Base-by-base conservation (phyloP, 2,888 invertebrate genomes). In the Portevinia maculata region DNA sequence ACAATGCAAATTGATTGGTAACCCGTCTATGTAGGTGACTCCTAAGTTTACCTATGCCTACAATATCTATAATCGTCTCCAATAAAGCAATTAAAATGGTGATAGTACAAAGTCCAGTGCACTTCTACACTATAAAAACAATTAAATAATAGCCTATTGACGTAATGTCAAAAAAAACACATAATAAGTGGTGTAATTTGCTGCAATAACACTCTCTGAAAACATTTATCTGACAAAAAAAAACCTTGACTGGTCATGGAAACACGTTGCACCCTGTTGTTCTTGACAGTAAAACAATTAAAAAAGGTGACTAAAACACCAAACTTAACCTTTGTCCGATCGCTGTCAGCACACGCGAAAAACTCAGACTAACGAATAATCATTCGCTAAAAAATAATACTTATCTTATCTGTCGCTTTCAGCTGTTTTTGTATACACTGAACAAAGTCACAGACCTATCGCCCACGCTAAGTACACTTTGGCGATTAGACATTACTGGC, bases 321-420 rank as follows among this genome's bases (percentile, higher is more conserved):
- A 17, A 30, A 21, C 0, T 15, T 15, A 15, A 41, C 39, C 57
- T 57, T 57, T 28, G 57, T 9, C 21, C 39, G 4, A 8, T 17
- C 11, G 34, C 0, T 32, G 41, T 13, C 46, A 48, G 46, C 32
- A 60, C 30, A 34, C 21, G 13, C 21, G 46, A 24, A 24, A 24
- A 24, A 24, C 28, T 46, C 32, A 46, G 32, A 60, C 34, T 15
- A 39, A 11, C 34, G 34, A 32, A 46, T 17, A 44, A 4, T 24
- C 2, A 8, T 34, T 6, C 6, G 13, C 5, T 19, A 34, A 3
- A 44, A n/a, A 9, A 41, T 21, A 44, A 60, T 17, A 46, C 46
- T 46, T 34, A 60, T 60, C 60, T 60, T 21, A 60, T 60, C 60
- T 32, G n/a, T n/a, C 3, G 13, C 3, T 60, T 59, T 24, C 8